Conservation (phyloP, 2,113 vertebrate species). For the Prietella phreatophila region DNA sequence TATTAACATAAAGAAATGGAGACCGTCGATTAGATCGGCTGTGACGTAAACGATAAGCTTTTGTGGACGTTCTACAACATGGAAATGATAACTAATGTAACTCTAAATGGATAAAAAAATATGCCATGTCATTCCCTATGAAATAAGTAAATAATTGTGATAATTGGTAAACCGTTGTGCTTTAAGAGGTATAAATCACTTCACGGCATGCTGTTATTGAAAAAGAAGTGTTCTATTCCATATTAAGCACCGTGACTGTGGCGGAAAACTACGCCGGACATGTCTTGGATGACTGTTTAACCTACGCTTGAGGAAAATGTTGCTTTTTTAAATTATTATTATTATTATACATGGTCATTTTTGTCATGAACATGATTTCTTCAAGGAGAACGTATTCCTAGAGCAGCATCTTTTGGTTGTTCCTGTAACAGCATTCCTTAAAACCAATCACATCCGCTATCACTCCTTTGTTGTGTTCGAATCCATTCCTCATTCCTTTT, state of each 20-base stretch:
- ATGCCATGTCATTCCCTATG: neutral
- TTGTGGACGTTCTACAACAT: neutral
- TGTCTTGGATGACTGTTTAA: neutral
- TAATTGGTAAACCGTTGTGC: neutral
- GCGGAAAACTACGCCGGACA: neutral
- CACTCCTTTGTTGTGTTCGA: too few relatives aligned
- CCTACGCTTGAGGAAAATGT: neutral
- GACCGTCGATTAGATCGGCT: neutral
- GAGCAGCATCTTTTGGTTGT: neutral
- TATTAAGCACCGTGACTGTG: neutral
- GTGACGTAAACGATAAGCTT: neutral
- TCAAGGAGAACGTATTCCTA: neutral
- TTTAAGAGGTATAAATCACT: neutral
- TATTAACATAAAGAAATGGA: too few relatives aligned
- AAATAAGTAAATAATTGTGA: neutral
- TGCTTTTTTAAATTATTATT: neutral
- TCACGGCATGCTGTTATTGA: neutral
- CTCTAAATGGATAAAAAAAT: neutral
- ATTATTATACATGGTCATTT: neutral
- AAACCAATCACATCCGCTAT: neutral
- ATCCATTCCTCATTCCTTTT: too few relatives aligned
- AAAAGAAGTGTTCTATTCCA: neutral
- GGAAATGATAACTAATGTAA: neutral
- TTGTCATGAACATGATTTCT: neutral
- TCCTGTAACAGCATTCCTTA: neutral